Base-by-base conservation (phyloP, 1,140 invertebrate species). In the Wasmannia auropunctata region DNA sequence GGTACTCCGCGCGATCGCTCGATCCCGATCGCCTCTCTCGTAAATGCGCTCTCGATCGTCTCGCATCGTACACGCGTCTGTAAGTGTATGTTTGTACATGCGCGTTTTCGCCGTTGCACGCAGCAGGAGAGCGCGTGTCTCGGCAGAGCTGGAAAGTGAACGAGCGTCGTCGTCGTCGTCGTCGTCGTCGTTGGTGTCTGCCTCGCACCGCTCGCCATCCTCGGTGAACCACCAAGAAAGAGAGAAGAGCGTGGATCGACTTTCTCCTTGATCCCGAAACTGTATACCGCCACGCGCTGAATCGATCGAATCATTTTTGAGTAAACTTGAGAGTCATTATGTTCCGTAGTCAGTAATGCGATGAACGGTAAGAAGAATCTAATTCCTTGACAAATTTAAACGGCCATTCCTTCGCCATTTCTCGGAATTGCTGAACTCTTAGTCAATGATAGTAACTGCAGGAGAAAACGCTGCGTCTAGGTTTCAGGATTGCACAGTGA, bases 71-170 rank as follows among this genome's bases (percentile, higher is more conserved):
- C 14, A 16, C 34, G 14, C 63, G 37, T 67, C 10, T 37, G 7
- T 28, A 49, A 19, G 56, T 43, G n/a, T 28, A 11, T 4, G 25
- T 51, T n/a, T 11, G 63, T 25, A 22, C 4, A 7, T 11, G 25
- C 11, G 63, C 28, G 14, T 88, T 88, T 88, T 88, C 80, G 63
- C 87, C 62, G 86, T 77, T 56, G 40, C 62, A n/a, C 46, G 65
- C 62, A 56, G 31, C 51, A 5, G 34, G 58, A 51, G 60, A 43
- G 34, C 86, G 70, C 87, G 77, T 70, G 70, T 22, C 51, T 74
- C 87, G 63, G 34, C 54, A 54, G 62, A 89, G 54, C 85, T 89
- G 88, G 88, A 89, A 89, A 90, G 88, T 89, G 88, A 90, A 90
- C 49, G 77, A 83, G 56, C 60, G 60, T 63, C 8, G 69, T 86